Evolutionary conservation across 92 coral and sea anemone genomes (phyloP).

Genomic region (Phenganax subtilis): DNA sequence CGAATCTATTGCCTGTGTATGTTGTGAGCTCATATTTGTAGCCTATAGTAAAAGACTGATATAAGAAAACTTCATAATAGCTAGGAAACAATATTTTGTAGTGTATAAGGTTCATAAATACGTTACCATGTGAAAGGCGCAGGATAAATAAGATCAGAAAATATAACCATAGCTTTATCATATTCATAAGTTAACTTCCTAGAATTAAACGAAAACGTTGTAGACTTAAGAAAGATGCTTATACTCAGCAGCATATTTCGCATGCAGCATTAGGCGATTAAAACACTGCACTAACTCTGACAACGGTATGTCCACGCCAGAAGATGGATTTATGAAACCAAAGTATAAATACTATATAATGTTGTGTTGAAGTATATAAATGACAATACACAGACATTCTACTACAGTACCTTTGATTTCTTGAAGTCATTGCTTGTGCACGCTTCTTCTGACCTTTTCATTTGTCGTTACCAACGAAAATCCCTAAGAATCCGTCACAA

Average conservation of each 20-base stretch:
- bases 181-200: slow-evolving; percentile 28
- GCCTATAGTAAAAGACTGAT: slow-evolving; percentile 5
- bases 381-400: background rate
- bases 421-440: slow-evolving; percentile 8
- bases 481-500: too few relatives aligned
- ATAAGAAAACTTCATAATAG: background rate
- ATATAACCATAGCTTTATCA: slow-evolving; percentile 21
- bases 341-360: too few relatives aligned
- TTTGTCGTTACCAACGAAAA: background rate
- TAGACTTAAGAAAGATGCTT: background rate
- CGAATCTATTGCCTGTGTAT: slow-evolving; percentile 82
- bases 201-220: background rate
- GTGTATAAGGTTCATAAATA: background rate
- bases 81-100: background rate
- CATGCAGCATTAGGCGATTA: too few relatives aligned
- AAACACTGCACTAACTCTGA: too few relatives aligned
- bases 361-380: too few relatives aligned
- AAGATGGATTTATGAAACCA: too few relatives aligned
- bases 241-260: too few relatives aligned
- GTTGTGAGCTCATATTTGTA: slow-evolving; percentile 64
- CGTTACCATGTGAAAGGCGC: slow-evolving; percentile 13
- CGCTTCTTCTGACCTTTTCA: background rate
- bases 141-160: background rate
- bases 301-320: too few relatives aligned
- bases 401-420: background rate